phyloP scores from a whole-genome alignment of 2,797 vertebrate genomes.

The Monodelphis domestica region DNA sequence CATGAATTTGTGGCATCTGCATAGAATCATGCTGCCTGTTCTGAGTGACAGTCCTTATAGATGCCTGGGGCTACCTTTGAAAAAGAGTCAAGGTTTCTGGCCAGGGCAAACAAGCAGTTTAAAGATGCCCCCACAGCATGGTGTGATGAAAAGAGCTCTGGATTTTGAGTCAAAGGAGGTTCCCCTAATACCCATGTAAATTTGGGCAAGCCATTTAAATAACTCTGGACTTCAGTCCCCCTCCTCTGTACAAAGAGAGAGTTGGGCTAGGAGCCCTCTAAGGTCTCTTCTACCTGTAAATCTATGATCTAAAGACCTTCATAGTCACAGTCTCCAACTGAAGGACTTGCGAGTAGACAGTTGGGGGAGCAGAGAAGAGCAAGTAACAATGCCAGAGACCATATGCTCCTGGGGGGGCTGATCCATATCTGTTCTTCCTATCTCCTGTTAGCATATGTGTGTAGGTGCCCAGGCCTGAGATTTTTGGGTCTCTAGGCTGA shows the following conservation, averaged over 20 bases:
- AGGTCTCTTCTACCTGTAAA: not conserved
- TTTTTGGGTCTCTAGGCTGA: not conserved
- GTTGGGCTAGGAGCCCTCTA: not conserved
- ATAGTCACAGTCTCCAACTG: not conserved
- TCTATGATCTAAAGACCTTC: not conserved
- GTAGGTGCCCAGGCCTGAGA: not conserved
- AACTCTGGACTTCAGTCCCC: too few relatives aligned
- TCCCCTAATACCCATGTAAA: too few relatives aligned
- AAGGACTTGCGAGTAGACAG: not conserved
- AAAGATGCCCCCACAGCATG: not conserved
- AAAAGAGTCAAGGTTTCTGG: not conserved
- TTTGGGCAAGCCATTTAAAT: too few relatives aligned
- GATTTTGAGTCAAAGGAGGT: not conserved
- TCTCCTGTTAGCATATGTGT: slow-evolving; percentile 62
- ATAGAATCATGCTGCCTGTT: not conserved
- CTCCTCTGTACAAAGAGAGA: not conserved
- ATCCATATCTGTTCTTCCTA: slow-evolving; percentile 47
- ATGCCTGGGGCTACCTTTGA: not conserved
- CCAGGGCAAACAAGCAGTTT: not conserved
- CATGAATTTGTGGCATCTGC: not conserved
- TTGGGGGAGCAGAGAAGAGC: not conserved
- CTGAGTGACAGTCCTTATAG: not conserved
- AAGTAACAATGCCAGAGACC: not conserved
- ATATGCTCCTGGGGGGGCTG: not conserved
- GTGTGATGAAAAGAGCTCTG: not conserved